A percentile compares a stretch with the other conserved stretches of the same genome.
These are phyloP conservation scores for Xenopus tropicalis DNA, from an alignment of 2,113 vertebrate genomes.

Conservation along the genomic window DNA sequence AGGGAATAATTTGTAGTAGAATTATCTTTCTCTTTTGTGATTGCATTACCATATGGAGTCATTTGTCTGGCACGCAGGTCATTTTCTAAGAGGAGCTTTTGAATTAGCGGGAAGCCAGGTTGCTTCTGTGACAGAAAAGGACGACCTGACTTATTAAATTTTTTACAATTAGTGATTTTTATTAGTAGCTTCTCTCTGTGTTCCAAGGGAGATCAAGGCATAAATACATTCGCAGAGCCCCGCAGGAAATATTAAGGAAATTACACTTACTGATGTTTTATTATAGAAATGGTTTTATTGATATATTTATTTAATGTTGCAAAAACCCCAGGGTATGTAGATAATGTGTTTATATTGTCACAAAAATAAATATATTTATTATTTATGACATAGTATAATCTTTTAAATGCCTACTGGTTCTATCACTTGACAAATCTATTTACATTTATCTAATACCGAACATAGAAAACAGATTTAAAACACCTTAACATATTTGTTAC, in stretches of 20 bases:
- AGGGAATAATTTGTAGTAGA: slow-evolving; percentile 48
- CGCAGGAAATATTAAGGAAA: slow-evolving; percentile 43
- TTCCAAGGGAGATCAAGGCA: slow-evolving; percentile 48
- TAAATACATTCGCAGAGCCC: slow-evolving; percentile 40
- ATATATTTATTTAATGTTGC: slow-evolving; percentile 10
- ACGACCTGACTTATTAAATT: slow-evolving; percentile 51
- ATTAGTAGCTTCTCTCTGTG: slow-evolving; percentile 43
- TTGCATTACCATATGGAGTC: slow-evolving; percentile 50
- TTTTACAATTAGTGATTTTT: slow-evolving; percentile 44
- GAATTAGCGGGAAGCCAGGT: slow-evolving; percentile 37
- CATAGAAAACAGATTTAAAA: too few relatives aligned
- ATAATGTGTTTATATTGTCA: too few relatives aligned
- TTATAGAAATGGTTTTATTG: slow-evolving; percentile 2
- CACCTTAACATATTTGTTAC: too few relatives aligned
- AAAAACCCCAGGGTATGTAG: slow-evolving; percentile 1
- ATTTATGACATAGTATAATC: too few relatives aligned
- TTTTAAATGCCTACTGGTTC: too few relatives aligned
- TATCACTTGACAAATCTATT: too few relatives aligned
- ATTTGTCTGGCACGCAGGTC: slow-evolving; percentile 49
- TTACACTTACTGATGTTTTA: slow-evolving; percentile 44
- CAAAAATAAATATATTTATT: too few relatives aligned
- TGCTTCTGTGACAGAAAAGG: slow-evolving; percentile 45
- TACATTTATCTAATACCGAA: too few relatives aligned
- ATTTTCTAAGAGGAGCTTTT: slow-evolving; percentile 50
- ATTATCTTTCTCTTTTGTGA: slow-evolving; percentile 49